These are phyloP conservation scores for Tribolium freemani DNA, from an alignment of 2,888 invertebrate genomes.

Conservation along the genomic window DNA sequence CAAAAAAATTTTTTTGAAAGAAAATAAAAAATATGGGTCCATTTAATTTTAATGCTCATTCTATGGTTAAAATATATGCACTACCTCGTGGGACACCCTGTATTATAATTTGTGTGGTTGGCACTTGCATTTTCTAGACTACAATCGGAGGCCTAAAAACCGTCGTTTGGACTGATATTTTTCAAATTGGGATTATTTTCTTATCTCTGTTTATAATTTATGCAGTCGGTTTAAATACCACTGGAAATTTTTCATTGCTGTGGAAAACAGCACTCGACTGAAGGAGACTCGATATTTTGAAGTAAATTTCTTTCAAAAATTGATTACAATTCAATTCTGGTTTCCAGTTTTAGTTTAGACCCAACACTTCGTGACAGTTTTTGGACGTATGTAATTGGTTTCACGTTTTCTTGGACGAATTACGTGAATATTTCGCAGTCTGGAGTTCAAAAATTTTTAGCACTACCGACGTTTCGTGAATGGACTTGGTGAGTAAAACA, in stretches of 20 bases:
- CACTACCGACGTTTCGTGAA: not conserved
- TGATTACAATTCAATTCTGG: not conserved
- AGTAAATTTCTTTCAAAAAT: not conserved
- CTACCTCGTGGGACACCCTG: no score
- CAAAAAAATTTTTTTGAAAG: no score
- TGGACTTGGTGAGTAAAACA: not conserved
- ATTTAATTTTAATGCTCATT: no score
- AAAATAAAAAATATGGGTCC: no score
- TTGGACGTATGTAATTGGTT: not conserved
- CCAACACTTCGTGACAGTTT: constrained; percentile 11
- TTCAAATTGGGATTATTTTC: not conserved
- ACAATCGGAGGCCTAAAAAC: constrained; percentile 77
- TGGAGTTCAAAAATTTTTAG: not conserved
- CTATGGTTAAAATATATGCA: no score
- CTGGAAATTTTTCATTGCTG: not conserved
- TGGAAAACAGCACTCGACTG: not conserved
- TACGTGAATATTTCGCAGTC: not conserved
- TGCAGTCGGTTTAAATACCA: not conserved
- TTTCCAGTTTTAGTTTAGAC: constrained; percentile 3
- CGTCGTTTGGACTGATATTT: constrained; percentile 72
- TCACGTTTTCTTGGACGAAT: not conserved
- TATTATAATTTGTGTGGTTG: constrained; percentile 68
- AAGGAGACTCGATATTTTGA: not conserved
- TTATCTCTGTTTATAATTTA: not conserved
- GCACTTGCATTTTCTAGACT: constrained; percentile 80